Evolutionary conservation across 2,888 invertebrate species (phyloP).

Genomic region (Diarsia mendica): DNA sequence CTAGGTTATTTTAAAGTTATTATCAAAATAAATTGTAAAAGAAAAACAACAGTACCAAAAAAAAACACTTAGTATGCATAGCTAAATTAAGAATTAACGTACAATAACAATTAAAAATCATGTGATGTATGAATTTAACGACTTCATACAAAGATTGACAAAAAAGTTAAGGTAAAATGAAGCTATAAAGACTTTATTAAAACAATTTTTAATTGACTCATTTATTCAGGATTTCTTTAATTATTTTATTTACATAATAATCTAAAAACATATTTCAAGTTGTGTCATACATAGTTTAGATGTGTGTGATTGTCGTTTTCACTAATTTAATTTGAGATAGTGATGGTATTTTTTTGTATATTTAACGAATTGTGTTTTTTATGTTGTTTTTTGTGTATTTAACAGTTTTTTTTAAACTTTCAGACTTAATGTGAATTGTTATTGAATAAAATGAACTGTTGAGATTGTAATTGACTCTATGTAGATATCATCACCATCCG

Average conservation of each 20-base stretch:
- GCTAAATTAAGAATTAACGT: not conserved
- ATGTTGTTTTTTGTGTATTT: too few species aligned
- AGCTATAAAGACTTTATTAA: not conserved
- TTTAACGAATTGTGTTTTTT: too few species aligned
- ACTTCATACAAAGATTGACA: not conserved
- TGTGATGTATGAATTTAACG: constrained; percentile 21
- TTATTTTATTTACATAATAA: not conserved
- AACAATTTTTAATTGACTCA: not conserved
- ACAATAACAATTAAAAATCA: constrained; percentile 8
- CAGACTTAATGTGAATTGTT: too few species aligned
- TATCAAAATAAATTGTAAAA: not conserved
- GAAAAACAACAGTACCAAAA: constrained; percentile 1
- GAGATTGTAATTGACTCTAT: too few species aligned
- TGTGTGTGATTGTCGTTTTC: too few species aligned
- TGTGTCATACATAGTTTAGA: not conserved
- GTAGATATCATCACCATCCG: too few species aligned
- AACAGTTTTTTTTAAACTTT: too few species aligned
- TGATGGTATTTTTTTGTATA: too few species aligned
- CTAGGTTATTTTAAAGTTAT: not conserved
- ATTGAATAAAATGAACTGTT: too few species aligned
- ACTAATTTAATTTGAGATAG: too few species aligned
- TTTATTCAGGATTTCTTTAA: not conserved
- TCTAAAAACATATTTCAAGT: not conserved
- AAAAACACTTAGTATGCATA: not conserved
- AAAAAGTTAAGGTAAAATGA: constrained; percentile 26